These are phyloP conservation scores for Sinodicranocentrus sp. DNA, from an alignment of 2,888 invertebrate genomes.

Conservation along the genomic window DNA sequence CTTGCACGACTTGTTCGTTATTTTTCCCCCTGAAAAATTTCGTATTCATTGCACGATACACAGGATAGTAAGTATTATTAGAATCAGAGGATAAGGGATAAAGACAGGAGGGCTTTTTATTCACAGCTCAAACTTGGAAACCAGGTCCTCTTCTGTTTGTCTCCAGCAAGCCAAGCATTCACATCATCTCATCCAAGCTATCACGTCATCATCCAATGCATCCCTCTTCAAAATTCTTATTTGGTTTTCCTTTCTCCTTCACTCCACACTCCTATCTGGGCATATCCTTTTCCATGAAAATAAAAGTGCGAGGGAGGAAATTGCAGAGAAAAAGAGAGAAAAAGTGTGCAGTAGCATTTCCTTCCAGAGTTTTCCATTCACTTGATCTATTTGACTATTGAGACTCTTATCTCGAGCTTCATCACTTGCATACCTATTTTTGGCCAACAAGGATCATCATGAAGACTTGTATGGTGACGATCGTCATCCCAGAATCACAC, in stretches of 20 bases:
- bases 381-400: slow-evolving; percentile 68
- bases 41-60: slow-evolving; percentile 64
- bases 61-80: slow-evolving; percentile 53
- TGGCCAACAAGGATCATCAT: slow-evolving; percentile 22
- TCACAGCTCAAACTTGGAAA: slow-evolving; percentile 12
- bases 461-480: slow-evolving; percentile 47
- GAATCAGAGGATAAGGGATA: slow-evolving; percentile 32
- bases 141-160: slow-evolving; percentile 33
- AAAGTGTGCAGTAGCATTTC: slow-evolving; percentile 8
- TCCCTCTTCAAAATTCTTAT: slow-evolving; percentile 39
- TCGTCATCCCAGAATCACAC: slow-evolving; percentile 30
- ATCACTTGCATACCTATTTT: slow-evolving; percentile 63
- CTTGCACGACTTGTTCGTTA: slow-evolving; percentile 14
- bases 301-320: not conserved
- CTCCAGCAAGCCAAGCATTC: slow-evolving; percentile 30
- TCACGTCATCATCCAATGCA: slow-evolving; percentile 34
- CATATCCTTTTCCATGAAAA: too few relatives aligned
- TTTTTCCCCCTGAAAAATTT: slow-evolving; percentile 48
- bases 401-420: slow-evolving; percentile 59
- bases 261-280: too few relatives aligned
- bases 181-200: too few relatives aligned
- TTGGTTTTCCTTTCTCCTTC: not conserved
- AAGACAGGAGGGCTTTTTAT: slow-evolving; percentile 37
- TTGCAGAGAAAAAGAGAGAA: not conserved
- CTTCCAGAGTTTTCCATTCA: slow-evolving; percentile 48